phyloP scores from a whole-genome alignment of 2,113 vertebrate species.

The Danio rerio region GRCz12tu NC_133176.1:2499501-2500000 shows the following conservation, averaged over 20 bases:
- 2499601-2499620: not conserved
- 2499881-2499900: not conserved
- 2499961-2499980: not conserved
- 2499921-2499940: not conserved
- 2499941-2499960: constrained; percentile 11
- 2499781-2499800: not conserved
- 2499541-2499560: no score
- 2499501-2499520: no score
- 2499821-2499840: not conserved
- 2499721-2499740: not conserved
- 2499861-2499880: not conserved
- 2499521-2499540: no score
- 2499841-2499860: not conserved
- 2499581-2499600: not conserved
- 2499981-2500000: not conserved
- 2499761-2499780: not conserved
- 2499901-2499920: not conserved
- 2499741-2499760: not conserved
- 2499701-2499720: not conserved
- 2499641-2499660: not conserved
- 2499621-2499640: not conserved
- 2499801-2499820: not conserved
- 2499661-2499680: not conserved
- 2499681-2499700: not conserved
- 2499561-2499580: no score